Evolutionary conservation across 2,797 vertebrate species (phyloP).

Genomic region (Todus mexicanus): DNA sequence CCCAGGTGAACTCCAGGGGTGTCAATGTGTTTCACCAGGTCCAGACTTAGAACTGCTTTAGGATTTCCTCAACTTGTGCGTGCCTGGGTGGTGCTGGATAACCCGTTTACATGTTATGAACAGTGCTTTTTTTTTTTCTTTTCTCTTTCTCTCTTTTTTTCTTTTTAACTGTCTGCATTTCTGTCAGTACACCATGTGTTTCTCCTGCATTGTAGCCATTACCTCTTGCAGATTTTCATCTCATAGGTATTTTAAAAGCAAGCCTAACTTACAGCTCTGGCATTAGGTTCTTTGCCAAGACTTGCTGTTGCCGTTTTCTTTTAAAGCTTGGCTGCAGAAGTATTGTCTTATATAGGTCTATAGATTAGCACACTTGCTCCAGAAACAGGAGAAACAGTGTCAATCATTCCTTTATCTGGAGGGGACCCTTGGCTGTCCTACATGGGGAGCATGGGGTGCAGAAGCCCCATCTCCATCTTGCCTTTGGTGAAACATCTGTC

Average conservation of each 20-base stretch:
- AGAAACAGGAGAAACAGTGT: neutral
- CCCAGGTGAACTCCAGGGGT: neutral
- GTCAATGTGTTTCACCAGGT: neutral
- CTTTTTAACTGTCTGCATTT: neutral
- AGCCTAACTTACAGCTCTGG: neutral
- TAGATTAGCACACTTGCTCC: neutral
- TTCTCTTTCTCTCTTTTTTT: neutral
- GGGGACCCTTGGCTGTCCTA: neutral
- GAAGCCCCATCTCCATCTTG: neutral
- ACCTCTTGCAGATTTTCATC: neutral
- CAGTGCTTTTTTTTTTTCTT: neutral
- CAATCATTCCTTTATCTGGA: neutral
- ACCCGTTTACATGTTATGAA: neutral
- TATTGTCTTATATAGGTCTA: neutral
- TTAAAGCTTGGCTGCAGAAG: neutral
- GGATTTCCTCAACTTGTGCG: neutral
- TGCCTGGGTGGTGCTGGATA: neutral
- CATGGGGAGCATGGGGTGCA: rapidly evolving
- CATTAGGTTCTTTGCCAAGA: neutral
- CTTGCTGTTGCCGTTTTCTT: neutral
- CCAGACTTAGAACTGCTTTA: neutral
- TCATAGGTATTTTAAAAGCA: neutral
- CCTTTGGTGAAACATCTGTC: neutral
- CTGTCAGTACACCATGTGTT: neutral
- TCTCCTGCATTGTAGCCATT: neutral